Conservation (phyloP, 2,888 invertebrate genomes). For the Coleophora deauratella region DNA sequence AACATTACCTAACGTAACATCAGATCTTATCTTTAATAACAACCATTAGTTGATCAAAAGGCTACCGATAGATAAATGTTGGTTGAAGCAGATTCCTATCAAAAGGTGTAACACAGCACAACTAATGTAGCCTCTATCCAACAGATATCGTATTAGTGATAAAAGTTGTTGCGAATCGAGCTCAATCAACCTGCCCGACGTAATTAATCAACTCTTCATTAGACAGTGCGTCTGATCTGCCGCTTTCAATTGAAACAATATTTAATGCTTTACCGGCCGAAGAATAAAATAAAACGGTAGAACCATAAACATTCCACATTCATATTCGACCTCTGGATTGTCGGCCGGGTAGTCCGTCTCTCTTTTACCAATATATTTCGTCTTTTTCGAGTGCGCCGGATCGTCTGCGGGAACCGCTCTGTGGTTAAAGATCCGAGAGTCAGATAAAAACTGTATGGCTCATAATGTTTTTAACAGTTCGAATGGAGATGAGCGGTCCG, state of each 20-base stretch:
- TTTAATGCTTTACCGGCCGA: conserved; percentile 66
- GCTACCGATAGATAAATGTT: conserved; percentile 2
- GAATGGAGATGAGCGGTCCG: conserved; percentile 36
- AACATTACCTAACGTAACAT: background rate
- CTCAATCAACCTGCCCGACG: conserved; percentile 51
- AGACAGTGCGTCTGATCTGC: conserved; percentile 60
- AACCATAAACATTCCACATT: conserved; percentile 74
- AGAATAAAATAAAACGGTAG: conserved; percentile 72
- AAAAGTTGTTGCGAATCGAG: conserved; percentile 49
- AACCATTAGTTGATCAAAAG: conserved; percentile 10
- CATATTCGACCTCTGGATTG: conserved; percentile 69
- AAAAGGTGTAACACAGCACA: conserved; percentile 49
- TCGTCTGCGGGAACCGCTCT: conserved; percentile 55
- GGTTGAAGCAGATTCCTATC: conserved; percentile 26
- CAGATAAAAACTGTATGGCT: conserved; percentile 67
- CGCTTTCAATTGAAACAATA: conserved; percentile 74
- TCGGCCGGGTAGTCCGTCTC: conserved; percentile 39
- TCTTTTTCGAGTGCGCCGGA: conserved; percentile 60
- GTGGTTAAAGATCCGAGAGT: conserved; percentile 54
- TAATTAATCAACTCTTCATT: conserved; percentile 64
- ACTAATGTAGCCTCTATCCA: conserved; percentile 33
- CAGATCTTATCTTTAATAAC: conserved; percentile 16
- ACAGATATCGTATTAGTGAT: conserved; percentile 21
- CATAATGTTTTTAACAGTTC: conserved; percentile 71
- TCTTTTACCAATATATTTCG: conserved; percentile 25